These are phyloP conservation scores for Bombus turneri DNA, from an alignment of 1,140 invertebrate genomes.

Conservation along the genomic window DNA sequence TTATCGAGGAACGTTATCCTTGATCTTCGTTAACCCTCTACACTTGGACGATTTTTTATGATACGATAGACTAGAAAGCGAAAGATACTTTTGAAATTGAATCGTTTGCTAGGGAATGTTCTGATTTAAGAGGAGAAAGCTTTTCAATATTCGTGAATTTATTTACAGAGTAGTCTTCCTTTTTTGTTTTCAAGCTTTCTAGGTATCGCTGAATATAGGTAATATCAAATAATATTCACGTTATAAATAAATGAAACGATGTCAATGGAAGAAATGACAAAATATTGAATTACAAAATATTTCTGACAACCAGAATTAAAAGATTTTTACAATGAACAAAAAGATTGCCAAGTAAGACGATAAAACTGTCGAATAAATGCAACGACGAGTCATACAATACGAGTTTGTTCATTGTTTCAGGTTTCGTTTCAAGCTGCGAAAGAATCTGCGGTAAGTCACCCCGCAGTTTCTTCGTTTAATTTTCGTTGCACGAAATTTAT, in stretches of 20 bases:
- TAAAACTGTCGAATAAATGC: not conserved
- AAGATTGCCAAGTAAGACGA: not conserved
- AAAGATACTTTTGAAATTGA: too few relatives aligned
- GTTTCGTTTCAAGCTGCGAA: not conserved
- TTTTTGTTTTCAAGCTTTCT: too few relatives aligned
- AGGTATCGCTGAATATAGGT: too few relatives aligned
- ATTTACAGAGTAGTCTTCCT: too few relatives aligned
- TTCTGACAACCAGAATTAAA: not conserved
- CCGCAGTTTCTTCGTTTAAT: constrained; percentile 1
- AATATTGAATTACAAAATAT: not conserved
- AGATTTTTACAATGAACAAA: not conserved
- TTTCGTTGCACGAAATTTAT: constrained; percentile 53
- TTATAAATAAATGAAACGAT: too few relatives aligned
- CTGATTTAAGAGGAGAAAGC: not conserved
- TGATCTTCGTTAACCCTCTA: not conserved
- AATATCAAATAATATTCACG: too few relatives aligned
- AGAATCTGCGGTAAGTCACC: not conserved
- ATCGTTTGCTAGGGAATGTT: not conserved
- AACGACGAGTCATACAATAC: not conserved
- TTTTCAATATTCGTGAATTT: too few relatives aligned
- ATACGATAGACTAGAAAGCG: not conserved
- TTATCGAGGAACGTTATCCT: not conserved
- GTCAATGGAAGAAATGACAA: not conserved
- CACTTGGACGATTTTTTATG: not conserved
- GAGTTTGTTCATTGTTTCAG: not conserved